These are phyloP conservation scores for Leptobrachium ailaonicum DNA, from an alignment of 2,113 vertebrate genomes.

Conservation along the genomic window DNA sequence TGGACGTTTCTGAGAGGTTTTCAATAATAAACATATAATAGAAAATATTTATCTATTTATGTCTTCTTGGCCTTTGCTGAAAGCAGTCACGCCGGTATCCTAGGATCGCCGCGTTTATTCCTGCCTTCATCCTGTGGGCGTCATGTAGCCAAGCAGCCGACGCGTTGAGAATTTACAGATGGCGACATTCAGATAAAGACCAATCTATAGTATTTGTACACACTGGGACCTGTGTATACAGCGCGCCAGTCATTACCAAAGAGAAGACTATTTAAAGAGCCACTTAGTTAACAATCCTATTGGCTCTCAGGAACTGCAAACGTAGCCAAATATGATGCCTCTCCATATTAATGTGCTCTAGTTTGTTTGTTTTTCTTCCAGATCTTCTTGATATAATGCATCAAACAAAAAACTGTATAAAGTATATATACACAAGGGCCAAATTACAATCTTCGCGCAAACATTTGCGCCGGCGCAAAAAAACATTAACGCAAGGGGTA, in stretches of 20 bases:
- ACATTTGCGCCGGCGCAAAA: too few relatives aligned
- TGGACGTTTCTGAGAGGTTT: too few relatives aligned
- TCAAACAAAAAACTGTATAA: too few relatives aligned
- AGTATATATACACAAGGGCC: too few relatives aligned
- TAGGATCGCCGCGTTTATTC: not conserved
- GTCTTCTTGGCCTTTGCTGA: not conserved
- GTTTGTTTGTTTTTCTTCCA: too few relatives aligned
- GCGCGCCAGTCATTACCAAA: not conserved
- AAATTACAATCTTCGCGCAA: too few relatives aligned
- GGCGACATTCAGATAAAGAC: conserved; percentile 30
- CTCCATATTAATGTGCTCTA: too few relatives aligned
- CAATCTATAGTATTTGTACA: conserved; percentile 8
- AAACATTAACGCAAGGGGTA: too few relatives aligned
- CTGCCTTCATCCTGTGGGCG: not conserved
- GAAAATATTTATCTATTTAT: not conserved
- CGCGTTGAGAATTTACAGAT: conserved; percentile 25
- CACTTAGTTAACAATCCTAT: not conserved
- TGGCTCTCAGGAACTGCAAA: not conserved
- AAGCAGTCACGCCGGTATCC: not conserved
- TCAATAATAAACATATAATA: not conserved
- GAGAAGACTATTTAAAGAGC: not conserved
- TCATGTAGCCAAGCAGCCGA: conserved; percentile 5
- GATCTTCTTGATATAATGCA: too few relatives aligned
- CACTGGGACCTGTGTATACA: conserved; percentile 2
- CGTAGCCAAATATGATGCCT: too few relatives aligned